Conservation (phyloP, 2,888 invertebrate species). For the Petrolisthes cinctipes region DNA sequence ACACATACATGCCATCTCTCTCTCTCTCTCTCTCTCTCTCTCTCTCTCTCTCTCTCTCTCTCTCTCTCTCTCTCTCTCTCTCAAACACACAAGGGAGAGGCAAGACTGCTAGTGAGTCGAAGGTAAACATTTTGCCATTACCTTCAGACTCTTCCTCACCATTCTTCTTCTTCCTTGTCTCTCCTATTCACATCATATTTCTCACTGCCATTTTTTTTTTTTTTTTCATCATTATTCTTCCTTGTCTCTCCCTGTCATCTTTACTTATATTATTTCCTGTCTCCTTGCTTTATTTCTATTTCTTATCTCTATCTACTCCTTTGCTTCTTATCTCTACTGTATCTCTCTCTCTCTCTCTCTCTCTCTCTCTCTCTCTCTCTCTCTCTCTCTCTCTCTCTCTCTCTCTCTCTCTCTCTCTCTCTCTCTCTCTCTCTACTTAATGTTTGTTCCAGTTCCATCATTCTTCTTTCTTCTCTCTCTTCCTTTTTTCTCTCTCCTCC, state of each 20-base stretch:
- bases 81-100: too few relatives aligned
- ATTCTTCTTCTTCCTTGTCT: neutral
- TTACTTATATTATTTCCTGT: neutral
- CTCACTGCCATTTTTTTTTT: neutral
- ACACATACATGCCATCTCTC: too few relatives aligned
- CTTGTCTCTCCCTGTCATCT: neutral
- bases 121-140: too few relatives aligned
- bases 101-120: too few relatives aligned
- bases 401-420: constrained; percentile 7
- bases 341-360: neutral
- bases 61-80: too few relatives aligned
- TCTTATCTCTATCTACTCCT: neutral
- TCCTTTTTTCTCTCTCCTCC: neutral
- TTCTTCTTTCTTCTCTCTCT: neutral
- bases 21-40: too few relatives aligned
- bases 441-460: neutral
- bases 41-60: too few relatives aligned
- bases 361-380: neutral
- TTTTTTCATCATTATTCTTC: constrained; percentile 3
- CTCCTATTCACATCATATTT: neutral
- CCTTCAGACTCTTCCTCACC: too few relatives aligned
- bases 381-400: constrained; percentile 7
- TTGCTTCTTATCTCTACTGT: neutral
- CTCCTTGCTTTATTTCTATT: neutral
- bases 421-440: neutral